These are phyloP conservation scores for Echinarachnius parma DNA, from an alignment of 53 echinoderm and acorn worm genomes.

Conservation along the genomic window DNA sequence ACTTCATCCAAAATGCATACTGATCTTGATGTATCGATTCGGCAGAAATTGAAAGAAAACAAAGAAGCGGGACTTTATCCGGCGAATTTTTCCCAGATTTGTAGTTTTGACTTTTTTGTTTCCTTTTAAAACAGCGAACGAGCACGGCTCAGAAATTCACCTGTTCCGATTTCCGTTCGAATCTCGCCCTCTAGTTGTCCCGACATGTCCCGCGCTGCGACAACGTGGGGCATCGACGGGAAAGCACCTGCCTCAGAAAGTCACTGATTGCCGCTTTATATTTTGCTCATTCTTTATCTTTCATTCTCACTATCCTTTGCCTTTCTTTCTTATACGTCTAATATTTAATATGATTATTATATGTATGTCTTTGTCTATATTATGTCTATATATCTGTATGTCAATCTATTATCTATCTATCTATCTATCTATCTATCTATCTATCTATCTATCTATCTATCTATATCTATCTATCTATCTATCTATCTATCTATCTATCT, in stretches of 20 bases:
- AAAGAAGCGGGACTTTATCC: conserved; percentile 23
- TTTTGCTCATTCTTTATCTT: no score
- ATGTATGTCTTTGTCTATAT: no score
- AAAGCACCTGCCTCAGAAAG: conserved; percentile 4
- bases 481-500: no score
- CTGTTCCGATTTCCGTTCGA: conserved; percentile 21
- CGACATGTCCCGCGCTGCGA: background rate
- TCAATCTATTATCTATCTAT: no score
- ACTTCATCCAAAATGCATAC: no score
- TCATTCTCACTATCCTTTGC: no score
- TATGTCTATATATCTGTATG: no score
- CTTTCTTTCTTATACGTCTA: no score
- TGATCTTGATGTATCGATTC: conserved; percentile 34
- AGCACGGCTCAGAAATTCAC: conserved; percentile 12
- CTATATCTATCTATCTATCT: no score
- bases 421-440: no score
- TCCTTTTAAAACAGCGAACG: background rate
- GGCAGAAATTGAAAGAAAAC: conserved; percentile 32
- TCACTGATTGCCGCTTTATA: background rate
- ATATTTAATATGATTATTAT: background rate
- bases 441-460: no score
- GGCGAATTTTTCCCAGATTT: background rate
- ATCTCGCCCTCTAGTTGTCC: background rate
- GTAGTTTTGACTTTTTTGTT: background rate
- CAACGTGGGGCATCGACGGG: conserved; percentile 5